Evolutionary conservation across 2,797 vertebrate species (phyloP).

Genomic region (Mormyrus proboscirostris): DNA sequence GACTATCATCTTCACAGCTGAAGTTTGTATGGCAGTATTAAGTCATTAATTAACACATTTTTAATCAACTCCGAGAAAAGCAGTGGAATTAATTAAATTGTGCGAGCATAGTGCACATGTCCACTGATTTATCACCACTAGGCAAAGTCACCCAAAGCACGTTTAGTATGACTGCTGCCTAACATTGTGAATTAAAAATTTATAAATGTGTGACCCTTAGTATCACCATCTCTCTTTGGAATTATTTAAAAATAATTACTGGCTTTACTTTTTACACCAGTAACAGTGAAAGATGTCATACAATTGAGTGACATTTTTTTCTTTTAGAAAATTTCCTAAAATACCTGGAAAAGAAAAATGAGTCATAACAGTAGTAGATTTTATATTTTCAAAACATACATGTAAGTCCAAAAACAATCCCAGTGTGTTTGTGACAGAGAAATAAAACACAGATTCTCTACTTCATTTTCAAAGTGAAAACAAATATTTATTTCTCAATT

Average conservation of each 20-base stretch:
- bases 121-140: not conserved
- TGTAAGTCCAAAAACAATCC: not conserved
- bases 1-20: not conserved
- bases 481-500: not conserved
- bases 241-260: not conserved
- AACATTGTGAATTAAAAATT: not conserved
- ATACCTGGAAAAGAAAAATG: not conserved
- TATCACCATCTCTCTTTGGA: not conserved
- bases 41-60: not conserved
- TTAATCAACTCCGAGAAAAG: not conserved
- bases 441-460: not conserved
- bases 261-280: not conserved
- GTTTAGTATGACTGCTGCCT: not conserved
- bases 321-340: not conserved
- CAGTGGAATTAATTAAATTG: not conserved
- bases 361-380: not conserved
- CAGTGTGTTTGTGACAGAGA: not conserved
- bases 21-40: not conserved
- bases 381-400: not conserved
- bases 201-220: not conserved
- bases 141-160: not conserved
- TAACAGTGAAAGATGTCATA: not conserved
- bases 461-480: not conserved
- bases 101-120: not conserved
- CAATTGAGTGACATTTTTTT: not conserved